phyloP scores from a whole-genome alignment of 2,797 vertebrate genomes.

The Hephaestus fuliginosus region DNA sequence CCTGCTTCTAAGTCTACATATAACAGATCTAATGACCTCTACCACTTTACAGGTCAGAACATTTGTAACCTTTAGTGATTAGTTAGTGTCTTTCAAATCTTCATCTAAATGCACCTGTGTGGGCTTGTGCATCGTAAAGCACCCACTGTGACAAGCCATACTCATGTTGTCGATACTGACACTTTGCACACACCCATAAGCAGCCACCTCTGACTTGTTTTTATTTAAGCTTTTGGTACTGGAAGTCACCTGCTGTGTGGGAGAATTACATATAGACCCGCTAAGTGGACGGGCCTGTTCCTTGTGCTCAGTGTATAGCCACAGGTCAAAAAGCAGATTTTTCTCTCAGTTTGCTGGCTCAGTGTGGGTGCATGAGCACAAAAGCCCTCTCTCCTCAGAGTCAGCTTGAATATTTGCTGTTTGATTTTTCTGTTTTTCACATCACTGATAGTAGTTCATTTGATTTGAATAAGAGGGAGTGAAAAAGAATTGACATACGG shows the following conservation, averaged over 20 bases:
- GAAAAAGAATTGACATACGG: neutral
- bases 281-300: constrained; percentile 21
- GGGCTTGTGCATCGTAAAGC: neutral
- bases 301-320: constrained; percentile 6
- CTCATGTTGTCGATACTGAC: neutral
- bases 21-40: neutral
- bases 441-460: constrained; percentile 13
- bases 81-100: neutral
- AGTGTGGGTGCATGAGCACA: neutral
- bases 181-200: constrained; percentile 6
- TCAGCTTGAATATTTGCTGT: constrained; percentile 16
- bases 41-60: neutral
- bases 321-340: constrained; percentile 30
- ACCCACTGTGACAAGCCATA: neutral
- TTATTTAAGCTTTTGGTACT: constrained; percentile 26
- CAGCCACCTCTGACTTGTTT: constrained; percentile 26
- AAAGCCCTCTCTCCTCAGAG: constrained; percentile 18
- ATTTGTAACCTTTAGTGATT: neutral
- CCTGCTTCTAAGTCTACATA: neutral
- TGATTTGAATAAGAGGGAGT: constrained; percentile 10
- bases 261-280: constrained; percentile 31
- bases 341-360: constrained; percentile 22
- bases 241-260: constrained; percentile 22
- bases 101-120: neutral
- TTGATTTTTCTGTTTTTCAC: neutral